Conservation (phyloP, 2,113 vertebrate genomes). For the Lanius collurio region DNA sequence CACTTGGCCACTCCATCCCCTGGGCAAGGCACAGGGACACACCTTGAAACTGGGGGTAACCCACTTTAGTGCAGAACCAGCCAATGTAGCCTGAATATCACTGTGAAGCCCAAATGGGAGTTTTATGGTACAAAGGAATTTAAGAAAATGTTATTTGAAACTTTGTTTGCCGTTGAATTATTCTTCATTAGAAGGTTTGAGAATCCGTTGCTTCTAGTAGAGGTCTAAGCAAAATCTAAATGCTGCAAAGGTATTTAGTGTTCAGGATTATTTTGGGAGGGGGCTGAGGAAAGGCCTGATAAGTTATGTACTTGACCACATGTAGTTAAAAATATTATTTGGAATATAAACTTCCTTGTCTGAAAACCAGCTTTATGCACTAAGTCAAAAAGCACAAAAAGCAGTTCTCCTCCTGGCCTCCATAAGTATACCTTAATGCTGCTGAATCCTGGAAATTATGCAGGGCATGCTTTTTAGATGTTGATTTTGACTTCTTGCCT, state of each 20-base stretch:
- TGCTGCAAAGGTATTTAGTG: neutral
- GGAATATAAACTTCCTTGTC: constrained; percentile 60
- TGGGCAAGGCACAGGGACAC: neutral
- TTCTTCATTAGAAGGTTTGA: neutral
- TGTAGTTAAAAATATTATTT: constrained; percentile 56
- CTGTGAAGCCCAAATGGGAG: neutral
- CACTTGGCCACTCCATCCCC: neutral
- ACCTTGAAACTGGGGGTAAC: neutral
- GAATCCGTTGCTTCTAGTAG: neutral
- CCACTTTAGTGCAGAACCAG: neutral
- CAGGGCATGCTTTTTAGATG: constrained; percentile 58
- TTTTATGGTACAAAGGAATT: neutral
- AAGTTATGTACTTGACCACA: neutral
- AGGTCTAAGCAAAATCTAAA: neutral
- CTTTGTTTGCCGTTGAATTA: neutral
- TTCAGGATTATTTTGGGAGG: constrained; percentile 15
- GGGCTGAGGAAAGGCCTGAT: constrained; percentile 1
- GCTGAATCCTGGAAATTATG: constrained; percentile 61
- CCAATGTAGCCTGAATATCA: neutral
- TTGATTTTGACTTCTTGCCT: constrained; percentile 74
- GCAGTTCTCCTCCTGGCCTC: constrained; percentile 30
- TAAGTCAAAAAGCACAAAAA: constrained; percentile 35
- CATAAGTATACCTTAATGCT: constrained; percentile 28
- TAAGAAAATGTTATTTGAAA: neutral
- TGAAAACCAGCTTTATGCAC: constrained; percentile 33